phyloP scores from a whole-genome alignment of 2,113 vertebrate genomes.

The Pelobates fuscus region DNA sequence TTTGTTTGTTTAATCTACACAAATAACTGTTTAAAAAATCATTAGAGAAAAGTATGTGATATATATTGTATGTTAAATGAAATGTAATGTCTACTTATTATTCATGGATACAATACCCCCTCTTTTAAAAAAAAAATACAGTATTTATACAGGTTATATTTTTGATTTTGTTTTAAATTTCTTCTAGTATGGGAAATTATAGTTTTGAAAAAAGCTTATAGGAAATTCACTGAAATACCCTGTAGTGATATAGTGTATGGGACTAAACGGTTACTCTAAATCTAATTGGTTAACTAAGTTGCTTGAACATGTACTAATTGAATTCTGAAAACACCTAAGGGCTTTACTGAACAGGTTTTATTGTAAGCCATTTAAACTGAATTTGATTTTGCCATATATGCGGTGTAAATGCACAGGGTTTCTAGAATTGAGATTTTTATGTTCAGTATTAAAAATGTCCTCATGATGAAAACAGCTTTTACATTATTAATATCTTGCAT shows the following conservation, averaged over 20 bases:
- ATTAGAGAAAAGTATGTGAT: too few relatives aligned
- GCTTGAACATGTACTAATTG: slow-evolving; percentile 35
- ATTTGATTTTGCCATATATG: slow-evolving; percentile 38
- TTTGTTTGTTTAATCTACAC: too few relatives aligned
- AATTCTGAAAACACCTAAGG: slow-evolving; percentile 30
- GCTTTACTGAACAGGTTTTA: slow-evolving; percentile 29
- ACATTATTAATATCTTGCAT: background rate
- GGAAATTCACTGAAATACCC: slow-evolving; percentile 22
- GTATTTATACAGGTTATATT: too few relatives aligned
- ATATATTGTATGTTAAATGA: too few relatives aligned
- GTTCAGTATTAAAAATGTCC: background rate
- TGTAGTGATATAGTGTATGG: background rate
- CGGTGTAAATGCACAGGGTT: background rate
- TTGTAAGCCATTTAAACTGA: slow-evolving; percentile 21
- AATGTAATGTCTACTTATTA: too few relatives aligned
- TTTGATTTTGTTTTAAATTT: too few relatives aligned
- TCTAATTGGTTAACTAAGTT: slow-evolving; percentile 31
- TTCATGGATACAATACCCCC: too few relatives aligned
- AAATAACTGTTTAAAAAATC: too few relatives aligned
- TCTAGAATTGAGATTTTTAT: slow-evolving; percentile 10
- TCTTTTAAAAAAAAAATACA: too few relatives aligned
- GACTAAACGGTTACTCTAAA: slow-evolving; percentile 24
- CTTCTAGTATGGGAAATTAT: too few relatives aligned
- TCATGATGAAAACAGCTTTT: background rate
- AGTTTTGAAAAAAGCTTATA: too few relatives aligned